Evolutionary conservation across 1,140 invertebrate genomes (phyloP).

Genomic region (Steinernema khuongi): DNA sequence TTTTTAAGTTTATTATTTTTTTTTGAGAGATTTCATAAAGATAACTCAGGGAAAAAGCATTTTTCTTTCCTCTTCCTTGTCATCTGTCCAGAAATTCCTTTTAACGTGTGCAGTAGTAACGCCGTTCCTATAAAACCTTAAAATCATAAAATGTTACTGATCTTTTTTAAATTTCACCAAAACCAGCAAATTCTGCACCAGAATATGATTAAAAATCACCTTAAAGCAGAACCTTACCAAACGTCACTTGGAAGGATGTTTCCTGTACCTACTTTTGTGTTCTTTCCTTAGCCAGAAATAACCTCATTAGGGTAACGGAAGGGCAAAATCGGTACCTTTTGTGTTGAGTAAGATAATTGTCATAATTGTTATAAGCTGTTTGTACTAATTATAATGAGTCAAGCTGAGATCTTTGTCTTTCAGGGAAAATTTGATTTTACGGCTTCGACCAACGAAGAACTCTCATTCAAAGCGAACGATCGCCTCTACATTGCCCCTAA

Average conservation of each 20-base stretch:
- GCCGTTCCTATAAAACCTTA: too few relatives aligned
- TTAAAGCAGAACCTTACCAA: too few relatives aligned
- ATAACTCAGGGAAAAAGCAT: too few relatives aligned
- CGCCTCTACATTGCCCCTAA: conserved; percentile 75
- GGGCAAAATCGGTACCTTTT: not conserved
- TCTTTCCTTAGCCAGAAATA: not conserved
- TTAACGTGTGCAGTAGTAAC: too few relatives aligned
- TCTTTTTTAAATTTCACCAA: too few relatives aligned
- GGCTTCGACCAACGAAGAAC: conserved; percentile 69
- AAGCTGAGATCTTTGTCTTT: conserved; percentile 16
- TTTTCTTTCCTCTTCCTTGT: too few relatives aligned
- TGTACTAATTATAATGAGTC: not conserved
- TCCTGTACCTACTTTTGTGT: not conserved
- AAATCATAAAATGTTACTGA: too few relatives aligned
- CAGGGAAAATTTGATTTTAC: conserved; percentile 72
- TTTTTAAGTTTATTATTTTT: too few relatives aligned
- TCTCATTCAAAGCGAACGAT: conserved; percentile 73
- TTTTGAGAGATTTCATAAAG: not conserved
- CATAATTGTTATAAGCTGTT: not conserved
- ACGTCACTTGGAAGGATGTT: too few relatives aligned
- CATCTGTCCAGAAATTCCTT: not conserved
- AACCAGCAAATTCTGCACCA: too few relatives aligned
- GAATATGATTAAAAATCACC: too few relatives aligned
- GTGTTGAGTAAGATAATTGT: not conserved
- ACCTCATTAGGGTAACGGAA: not conserved